Evolutionary conservation across 2,113 vertebrate species (phyloP).

Genomic region (Todiramphus saurophagus): DNA sequence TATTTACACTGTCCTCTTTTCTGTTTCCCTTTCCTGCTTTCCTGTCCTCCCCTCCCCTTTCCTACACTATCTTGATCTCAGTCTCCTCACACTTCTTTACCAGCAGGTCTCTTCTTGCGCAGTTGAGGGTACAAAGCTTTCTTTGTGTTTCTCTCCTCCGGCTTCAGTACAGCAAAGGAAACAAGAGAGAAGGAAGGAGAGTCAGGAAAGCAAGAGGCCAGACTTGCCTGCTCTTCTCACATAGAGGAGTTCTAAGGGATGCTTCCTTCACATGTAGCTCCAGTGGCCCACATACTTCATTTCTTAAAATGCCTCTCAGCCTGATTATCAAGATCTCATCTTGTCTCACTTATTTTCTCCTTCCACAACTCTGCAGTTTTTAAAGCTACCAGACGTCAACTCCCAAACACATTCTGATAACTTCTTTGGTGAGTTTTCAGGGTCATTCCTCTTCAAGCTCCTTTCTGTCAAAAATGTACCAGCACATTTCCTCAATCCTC

Average conservation of each 20-base stretch:
- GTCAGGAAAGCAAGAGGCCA: neutral
- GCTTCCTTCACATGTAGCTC: neutral
- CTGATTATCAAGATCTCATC: neutral
- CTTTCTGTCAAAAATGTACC: neutral
- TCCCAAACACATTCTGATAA: neutral
- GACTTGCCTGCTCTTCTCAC: neutral
- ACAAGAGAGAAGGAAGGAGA: neutral
- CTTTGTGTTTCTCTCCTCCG: neutral
- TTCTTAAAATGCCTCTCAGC: neutral
- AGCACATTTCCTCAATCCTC: neutral
- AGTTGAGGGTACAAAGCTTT: neutral
- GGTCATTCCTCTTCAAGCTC: neutral
- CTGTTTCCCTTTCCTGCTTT: neutral
- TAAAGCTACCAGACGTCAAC: neutral
- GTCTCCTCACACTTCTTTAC: neutral
- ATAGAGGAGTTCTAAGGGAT: neutral
- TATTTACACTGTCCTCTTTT: neutral
- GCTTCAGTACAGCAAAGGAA: neutral
- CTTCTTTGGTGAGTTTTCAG: neutral
- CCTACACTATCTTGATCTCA: neutral
- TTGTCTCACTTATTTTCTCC: neutral
- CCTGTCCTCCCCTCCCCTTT: accelerated
- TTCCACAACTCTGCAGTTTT: neutral
- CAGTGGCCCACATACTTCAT: neutral
- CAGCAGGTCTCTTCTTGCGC: neutral